Conservation (phyloP, 1,140 invertebrate genomes). For the Aphidius ervi region DNA sequence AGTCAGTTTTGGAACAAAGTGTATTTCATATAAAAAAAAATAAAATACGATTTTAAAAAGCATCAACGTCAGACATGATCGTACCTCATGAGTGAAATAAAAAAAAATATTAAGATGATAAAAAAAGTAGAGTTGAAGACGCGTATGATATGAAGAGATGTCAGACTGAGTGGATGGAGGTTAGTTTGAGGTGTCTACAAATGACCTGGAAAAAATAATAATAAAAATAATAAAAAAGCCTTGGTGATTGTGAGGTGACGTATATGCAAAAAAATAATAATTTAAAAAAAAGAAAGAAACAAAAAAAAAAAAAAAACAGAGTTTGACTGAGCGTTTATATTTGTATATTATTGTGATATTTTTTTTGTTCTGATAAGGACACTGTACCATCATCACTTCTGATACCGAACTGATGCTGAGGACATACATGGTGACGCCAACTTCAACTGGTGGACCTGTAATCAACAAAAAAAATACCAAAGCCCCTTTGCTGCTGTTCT, state of each 20-base stretch:
- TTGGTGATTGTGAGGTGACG: background rate
- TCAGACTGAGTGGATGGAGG: conserved; percentile 16
- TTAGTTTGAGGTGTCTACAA: conserved; percentile 8
- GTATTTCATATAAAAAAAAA: background rate
- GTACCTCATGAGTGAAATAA: conserved; percentile 11
- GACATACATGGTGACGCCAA: conserved; percentile 96
- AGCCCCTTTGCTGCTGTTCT: conserved; percentile 45
- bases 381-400: conserved; percentile 94
- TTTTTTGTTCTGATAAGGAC: conserved; percentile 5
- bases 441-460: conserved; percentile 92
- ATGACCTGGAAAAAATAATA: conserved; percentile 9
- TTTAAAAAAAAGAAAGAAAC: background rate
- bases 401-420: conserved; percentile 97
- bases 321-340: conserved; percentile 16
- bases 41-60: conserved; percentile 14
- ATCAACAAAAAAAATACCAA: conserved; percentile 56
- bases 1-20: background rate
- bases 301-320: conserved; percentile 8
- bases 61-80: conserved; percentile 19
- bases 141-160: background rate
- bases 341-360: too few species aligned
- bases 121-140: conserved; percentile 1
- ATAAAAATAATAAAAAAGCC: too few species aligned
- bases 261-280: background rate
- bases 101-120: background rate